Base-by-base conservation (phyloP, 2,888 invertebrate genomes). In the Athrips mouffetella region DNA sequence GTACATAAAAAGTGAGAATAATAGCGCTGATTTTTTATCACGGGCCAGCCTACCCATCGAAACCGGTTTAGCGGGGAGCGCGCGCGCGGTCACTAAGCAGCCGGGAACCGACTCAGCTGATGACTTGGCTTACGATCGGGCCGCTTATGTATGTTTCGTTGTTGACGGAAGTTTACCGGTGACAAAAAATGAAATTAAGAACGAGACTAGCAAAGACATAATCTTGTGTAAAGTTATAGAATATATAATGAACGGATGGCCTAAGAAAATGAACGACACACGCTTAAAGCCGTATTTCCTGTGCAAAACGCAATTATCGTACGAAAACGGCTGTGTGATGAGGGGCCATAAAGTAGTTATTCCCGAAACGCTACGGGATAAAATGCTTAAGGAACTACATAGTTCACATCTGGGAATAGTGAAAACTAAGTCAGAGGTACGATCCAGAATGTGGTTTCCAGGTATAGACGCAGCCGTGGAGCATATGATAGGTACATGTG, bases 21-120 rank as follows among this genome's bases (percentile, higher is more conserved):
- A 59, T 13, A 40, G 25, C 7, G 57, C 59, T 4, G 57, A 59
- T 40, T 59, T 41, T 27, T 35, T 59, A 15, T 59, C 57, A 2
- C 57, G 55, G 4, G 50, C 54, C n/a, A 49, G 35, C 16, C 20
- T 50, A 11, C 45, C 50, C 15, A 15, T 10, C 7, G 35, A 3
- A 15, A 15, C 35, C n/a, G n/a, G n/a, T n/a, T n/a, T n/a, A 10
- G 35, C 35, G 35, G 35, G 15, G 35, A 15, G 5, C 15, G 13
- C 15, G 35, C 35, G 5, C 8, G 35, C 5, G 30, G 30, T n/a
- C 15, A 15, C 13, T 11, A 18, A 0, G 13, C 8, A 16, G 45
- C 20, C 25, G 20, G 10, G 15, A 13, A 10, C 5, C 20, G 13
- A 21, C 5, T 15, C 13, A 4, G 13, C 3, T 16, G 35, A 15